A percentile compares a stretch with the other conserved stretches of the same genome.
Conservation (phyloP, 2,888 invertebrate species). For the Spicauda simplicius region DNA sequence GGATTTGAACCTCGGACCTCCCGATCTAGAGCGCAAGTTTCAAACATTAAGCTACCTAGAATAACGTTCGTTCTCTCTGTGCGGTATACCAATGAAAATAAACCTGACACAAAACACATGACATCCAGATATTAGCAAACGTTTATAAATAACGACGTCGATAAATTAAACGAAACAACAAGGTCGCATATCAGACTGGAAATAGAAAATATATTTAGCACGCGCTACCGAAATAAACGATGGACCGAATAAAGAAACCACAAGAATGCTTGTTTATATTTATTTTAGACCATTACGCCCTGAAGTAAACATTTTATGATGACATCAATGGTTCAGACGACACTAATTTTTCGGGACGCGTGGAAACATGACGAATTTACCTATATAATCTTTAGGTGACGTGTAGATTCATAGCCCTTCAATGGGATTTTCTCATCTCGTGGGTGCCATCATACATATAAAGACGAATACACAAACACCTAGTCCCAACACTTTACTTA, state of each 20-base stretch:
- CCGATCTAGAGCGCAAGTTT: too few species aligned
- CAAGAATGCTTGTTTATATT: constrained; percentile 26
- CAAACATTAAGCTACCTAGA: too few species aligned
- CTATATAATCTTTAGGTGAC: too few species aligned
- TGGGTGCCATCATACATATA: too few species aligned
- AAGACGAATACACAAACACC: too few species aligned
- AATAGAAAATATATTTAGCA: constrained; percentile 32
- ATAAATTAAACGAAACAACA: constrained; percentile 24
- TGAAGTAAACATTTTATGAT: constrained; percentile 11
- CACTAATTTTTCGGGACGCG: constrained; percentile 25
- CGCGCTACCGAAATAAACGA: constrained; percentile 28
- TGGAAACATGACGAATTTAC: not conserved
- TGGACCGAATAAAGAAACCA: constrained; percentile 25
- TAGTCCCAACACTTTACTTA: too few species aligned
- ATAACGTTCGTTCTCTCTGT: too few species aligned
- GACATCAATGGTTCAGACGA: constrained; percentile 28
- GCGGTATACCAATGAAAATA: not conserved
- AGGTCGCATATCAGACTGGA: constrained; percentile 28
- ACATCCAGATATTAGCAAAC: not conserved
- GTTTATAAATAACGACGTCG: constrained; percentile 7
- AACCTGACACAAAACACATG: not conserved
- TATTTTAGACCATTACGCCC: constrained; percentile 29
- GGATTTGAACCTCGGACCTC: too few species aligned
- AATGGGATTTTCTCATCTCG: too few species aligned
- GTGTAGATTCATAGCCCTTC: too few species aligned